Conservation (phyloP, 2,113 vertebrate genomes). For the Gorsachius goisagi region DNA sequence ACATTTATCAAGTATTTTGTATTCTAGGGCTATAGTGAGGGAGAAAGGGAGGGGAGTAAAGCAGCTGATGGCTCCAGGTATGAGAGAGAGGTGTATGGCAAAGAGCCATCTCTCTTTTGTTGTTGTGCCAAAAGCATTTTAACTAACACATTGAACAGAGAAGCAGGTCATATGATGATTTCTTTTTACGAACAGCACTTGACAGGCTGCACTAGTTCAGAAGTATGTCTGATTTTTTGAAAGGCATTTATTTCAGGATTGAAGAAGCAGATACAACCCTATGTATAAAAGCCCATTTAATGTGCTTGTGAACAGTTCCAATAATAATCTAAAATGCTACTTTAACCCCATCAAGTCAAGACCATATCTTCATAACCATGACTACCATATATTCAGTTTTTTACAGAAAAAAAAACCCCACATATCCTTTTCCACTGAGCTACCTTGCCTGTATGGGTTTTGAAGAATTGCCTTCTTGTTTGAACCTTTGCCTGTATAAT, state of each 20-base stretch:
- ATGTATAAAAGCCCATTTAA: background rate
- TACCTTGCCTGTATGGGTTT: background rate
- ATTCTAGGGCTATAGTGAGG: background rate
- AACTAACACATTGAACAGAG: background rate
- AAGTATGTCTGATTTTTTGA: background rate
- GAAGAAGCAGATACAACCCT: background rate
- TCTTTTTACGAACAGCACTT: background rate
- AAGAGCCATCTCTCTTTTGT: background rate
- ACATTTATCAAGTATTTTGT: background rate
- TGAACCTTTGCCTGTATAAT: background rate
- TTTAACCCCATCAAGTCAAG: background rate
- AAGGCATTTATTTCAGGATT: background rate
- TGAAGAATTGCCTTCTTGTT: background rate
- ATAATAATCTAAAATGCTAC: background rate
- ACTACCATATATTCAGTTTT: background rate
- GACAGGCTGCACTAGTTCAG: background rate
- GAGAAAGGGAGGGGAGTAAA: background rate
- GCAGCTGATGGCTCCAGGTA: background rate
- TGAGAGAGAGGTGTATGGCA: background rate
- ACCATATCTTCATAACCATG: background rate
- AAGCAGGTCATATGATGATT: constrained; percentile 21
- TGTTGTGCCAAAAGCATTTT: constrained; percentile 12
- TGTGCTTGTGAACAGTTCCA: background rate
- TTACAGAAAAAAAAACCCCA: background rate
- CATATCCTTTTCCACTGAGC: background rate